Percentiles rank a stretch among this genome's conserved stretches.
These are phyloP conservation scores for Peromyscus leucopus DNA, from an alignment of 2,113 vertebrate genomes.

Conservation along the genomic window DNA sequence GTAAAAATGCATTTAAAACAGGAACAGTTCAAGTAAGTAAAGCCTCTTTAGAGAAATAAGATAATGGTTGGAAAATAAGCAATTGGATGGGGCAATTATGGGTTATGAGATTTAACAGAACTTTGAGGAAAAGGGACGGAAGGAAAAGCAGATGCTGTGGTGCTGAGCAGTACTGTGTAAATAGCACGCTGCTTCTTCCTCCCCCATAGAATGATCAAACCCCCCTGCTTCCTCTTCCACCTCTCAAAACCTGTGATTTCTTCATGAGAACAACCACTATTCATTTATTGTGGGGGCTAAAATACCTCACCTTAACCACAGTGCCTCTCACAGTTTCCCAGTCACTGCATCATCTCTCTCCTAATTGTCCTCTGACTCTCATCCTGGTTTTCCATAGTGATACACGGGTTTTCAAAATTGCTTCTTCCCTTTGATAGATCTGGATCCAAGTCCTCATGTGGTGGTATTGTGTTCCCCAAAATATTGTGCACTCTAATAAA, in stretches of 20 bases:
- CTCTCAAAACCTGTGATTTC: neutral
- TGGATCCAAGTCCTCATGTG: neutral
- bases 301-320: neutral
- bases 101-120: neutral
- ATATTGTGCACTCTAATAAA: too few relatives aligned
- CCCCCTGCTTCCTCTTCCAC: neutral
- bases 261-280: neutral
- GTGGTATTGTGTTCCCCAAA: too few relatives aligned
- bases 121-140: neutral
- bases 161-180: neutral
- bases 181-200: neutral
- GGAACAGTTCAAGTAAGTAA: neutral
- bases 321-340: neutral
- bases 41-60: neutral
- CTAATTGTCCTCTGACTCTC: too few relatives aligned
- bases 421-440: neutral
- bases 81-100: neutral
- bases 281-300: neutral
- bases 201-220: too few relatives aligned
- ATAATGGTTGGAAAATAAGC: neutral
- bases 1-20: constrained; percentile 6
- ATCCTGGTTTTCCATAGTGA: neutral
- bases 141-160: neutral
- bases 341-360: fast-evolving
- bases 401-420: neutral